phyloP scores from a whole-genome alignment of 2,797 vertebrate species.

The Loris lydekkerianus region DNA sequence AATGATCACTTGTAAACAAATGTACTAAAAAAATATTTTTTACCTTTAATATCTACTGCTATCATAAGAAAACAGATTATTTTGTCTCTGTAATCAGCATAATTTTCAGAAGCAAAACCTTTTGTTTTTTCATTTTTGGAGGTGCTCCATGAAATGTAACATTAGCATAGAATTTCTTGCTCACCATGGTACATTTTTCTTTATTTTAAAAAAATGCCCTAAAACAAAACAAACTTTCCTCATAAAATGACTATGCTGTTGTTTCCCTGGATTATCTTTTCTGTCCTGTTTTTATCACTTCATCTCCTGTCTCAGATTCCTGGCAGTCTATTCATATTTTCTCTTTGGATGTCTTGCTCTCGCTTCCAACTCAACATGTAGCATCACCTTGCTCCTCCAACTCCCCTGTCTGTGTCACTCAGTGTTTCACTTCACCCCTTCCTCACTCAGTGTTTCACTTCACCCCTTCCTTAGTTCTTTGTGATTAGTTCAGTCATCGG shows the following conservation, averaged over 20 bases:
- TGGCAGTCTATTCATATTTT: neutral
- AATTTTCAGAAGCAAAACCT: conserved; percentile 29
- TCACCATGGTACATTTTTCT: neutral
- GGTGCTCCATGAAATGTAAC: neutral
- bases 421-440: neutral
- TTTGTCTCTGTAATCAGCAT: conserved; percentile 25
- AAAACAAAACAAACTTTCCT: conserved; percentile 25
- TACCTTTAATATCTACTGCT: neutral
- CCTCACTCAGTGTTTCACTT: neutral
- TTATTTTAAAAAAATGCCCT: conserved; percentile 22
- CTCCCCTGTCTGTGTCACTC: neutral
- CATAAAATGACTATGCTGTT: neutral
- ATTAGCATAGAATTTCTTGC: neutral
- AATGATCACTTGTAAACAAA: neutral
- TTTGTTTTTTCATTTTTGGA: neutral
- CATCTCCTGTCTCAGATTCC: neutral
- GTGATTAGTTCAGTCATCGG: neutral
- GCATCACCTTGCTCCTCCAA: neutral
- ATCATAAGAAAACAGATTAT: conserved; percentile 25
- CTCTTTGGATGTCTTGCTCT: neutral
- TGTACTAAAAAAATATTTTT: neutral
- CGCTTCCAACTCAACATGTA: neutral
- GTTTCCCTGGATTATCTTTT: conserved; percentile 2
- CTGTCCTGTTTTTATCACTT: neutral
- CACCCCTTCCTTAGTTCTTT: neutral